Percentiles rank a stretch among this genome's conserved stretches.
Evolutionary conservation across 2,888 invertebrate species (phyloP).

Genomic region (Eupithecia centaureata): DNA sequence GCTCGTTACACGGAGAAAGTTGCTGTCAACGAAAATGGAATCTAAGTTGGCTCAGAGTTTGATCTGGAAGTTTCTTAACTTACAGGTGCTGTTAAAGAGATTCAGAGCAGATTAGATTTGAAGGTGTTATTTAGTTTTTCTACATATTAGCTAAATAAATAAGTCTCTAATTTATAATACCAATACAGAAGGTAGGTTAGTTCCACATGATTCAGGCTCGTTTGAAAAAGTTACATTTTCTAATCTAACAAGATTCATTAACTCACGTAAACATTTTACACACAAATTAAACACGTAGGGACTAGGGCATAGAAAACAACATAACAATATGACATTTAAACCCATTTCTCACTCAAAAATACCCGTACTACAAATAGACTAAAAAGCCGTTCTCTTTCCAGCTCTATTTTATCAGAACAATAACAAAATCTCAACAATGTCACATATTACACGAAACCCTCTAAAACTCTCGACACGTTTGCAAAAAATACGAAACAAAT

Average conservation of each 20-base stretch:
- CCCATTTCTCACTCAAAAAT: not conserved
- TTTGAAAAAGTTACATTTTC: too few species aligned
- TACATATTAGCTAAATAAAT: too few species aligned
- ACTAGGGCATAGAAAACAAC: not conserved
- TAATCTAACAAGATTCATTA: too few species aligned
- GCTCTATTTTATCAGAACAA: constrained; percentile 32
- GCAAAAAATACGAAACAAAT: constrained; percentile 40
- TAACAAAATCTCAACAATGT: constrained; percentile 47
- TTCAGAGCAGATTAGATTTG: not conserved
- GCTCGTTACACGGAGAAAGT: constrained; percentile 20
- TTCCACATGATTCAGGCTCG: too few species aligned
- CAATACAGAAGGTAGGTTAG: too few species aligned
- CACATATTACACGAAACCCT: constrained; percentile 49
- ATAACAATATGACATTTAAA: not conserved
- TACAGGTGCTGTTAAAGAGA: not conserved
- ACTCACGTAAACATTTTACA: too few species aligned
- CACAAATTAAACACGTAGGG: not conserved
- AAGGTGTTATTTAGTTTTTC: not conserved
- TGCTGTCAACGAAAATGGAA: constrained; percentile 41
- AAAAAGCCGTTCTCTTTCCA: constrained; percentile 2
- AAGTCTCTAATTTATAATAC: too few species aligned
- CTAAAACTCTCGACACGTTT: constrained; percentile 48
- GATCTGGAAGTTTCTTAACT: constrained; percentile 6
- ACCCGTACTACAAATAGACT: not conserved
- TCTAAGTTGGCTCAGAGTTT: constrained; percentile 31